Base-by-base conservation (phyloP, 1,140 invertebrate species). In the Trichonephila inaurata region DNA sequence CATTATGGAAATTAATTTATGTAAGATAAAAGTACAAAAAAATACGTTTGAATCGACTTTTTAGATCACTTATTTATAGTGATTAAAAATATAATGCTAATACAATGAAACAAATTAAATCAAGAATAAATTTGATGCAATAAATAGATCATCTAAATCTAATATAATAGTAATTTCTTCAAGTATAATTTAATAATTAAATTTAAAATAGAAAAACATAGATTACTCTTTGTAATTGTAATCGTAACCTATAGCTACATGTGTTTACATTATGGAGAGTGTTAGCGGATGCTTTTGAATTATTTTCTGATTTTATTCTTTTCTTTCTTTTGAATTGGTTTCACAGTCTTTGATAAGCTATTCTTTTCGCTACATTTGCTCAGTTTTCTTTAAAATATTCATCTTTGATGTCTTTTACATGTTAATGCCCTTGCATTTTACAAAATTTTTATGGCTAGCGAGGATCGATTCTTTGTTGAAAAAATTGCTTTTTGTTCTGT, bases 401-500 rank as follows among this genome's bases (percentile, higher is more conserved):
- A 28, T 40, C 40, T 18, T 77, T 77, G 18, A 0, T 77, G 51
- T 85, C 14, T 40, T 24, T 28, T 85, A 60, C n/a, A n/a, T 85
- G 58, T 87, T 64, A 87, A 87, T 87, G 85, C 28, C 18, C 64
- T 72, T 89, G 40, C 60, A 89, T 89, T 89, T 21, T 89, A n/a
- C 72, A 61, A 24, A 28, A 44, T 60, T n/a, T 66, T 61, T 16
- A 64, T 82, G 72, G 91, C 91, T 24, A 28, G 33, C 44, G 62
- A 92, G 19, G 82, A 92, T 72, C 24, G 72, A 85, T 82, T 62
- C 44, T 61, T 33, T 51, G 82, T 92, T 44, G 62, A 86, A 86
- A 92, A 82, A 60, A 51, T 94, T 66, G 93, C 87, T 24, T 94
- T 94, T 86, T 83, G 87, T 60, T 90, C 87, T 10, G 87, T 90